Base-by-base conservation (phyloP, 2,888 invertebrate genomes). In the Eudasyphora cyanicolor region DNA sequence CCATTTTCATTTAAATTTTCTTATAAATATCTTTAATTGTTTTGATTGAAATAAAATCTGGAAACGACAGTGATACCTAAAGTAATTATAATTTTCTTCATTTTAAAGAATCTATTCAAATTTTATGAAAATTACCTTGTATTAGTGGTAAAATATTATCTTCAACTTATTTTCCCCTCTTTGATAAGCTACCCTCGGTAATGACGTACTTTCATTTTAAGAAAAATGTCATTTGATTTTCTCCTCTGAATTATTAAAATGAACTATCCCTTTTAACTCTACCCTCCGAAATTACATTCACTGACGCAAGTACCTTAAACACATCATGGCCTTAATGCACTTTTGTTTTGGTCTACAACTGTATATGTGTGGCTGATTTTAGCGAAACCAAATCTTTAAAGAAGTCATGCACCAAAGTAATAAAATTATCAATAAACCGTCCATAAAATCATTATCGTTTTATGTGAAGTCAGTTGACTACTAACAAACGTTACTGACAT, bases 361-460 rank as follows among this genome's bases (percentile, higher is more conserved):
- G 45, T 45, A n/a, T n/a, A 45, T 8, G 1, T 38, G 38, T 38
- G 1, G 45, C 14, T 45, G 45, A 45, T 45, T 60, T 17, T 14
- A 3, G 29, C n/a, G 32, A 60, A 17, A 29, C 17, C 29, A 7
- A 51, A 54, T 74, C 67, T n/a, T 5, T 1, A 3, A 1, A 4
- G 19, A 21, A 79, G 84, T 79, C 84, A 84, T 78, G 81, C 57
- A 76, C 76, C 32, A 78, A 60, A 73, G 81, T 76, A 81, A 84
- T 84, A 84, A 81, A 84, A 84, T 79, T 79, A 73, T 42, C 84
- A 78, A 81, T 84, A 81, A 84, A 81, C 73, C 81, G 42, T 38
- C 71, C 81, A 81, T 81, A 84, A 84, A 78, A 79, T 76, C 71
- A 84, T 84, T 81, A 84, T 79, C 69, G 76, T 81, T 73, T 67